Base-by-base conservation (phyloP, 64 coral and sea anemone genomes). In the Pachyseris speciosa region DNA sequence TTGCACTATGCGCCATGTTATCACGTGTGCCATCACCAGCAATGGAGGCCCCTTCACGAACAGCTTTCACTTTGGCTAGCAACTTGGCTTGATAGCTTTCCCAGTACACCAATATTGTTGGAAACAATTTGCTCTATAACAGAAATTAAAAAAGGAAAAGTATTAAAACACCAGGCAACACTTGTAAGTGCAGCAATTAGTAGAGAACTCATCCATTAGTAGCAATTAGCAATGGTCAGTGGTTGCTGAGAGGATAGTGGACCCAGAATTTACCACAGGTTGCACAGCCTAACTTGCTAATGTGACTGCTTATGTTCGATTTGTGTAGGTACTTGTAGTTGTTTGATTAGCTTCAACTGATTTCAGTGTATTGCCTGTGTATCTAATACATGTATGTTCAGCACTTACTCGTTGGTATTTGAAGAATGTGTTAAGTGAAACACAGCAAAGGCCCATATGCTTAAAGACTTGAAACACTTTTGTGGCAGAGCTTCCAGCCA, bases 361-460 rank as follows among this genome's bases (percentile, higher is more conserved):
- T n/a, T 65, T 65, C 61, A 65, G 29, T 45, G 29, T 19, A 5
- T 7, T 4, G 16, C 29, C 20, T 65, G 61, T 65, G 20, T 65
- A 65, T 45, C 4, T 45, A 45, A 45, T 7, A 65, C 10, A 12
- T 58, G 22, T 22, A 65, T 65, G 5, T 65, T 7, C 29, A 25
- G 61, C 5, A 65, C 61, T 86, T 45, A 68, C 30, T 9, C 39
- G 53, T 45, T 86, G 63, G 25, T 72, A 32, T 44, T 44, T 50
- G 24, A 52, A 87, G 24, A 52, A 87, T 43, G 67, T 87, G 22
- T 38, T 44, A 36, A 84, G 81, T 4, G 81, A 65, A 29, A 84
- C 37, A 84, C 81, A 69, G 66, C 34, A 69, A 37, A 69, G 27
- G 9, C 77, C 50, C 77, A 81, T 63, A 55, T 81, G 77, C 50